Percentiles rank a stretch among this genome's conserved stretches.
Conservation (phyloP, 2,888 invertebrate genomes). For the Drosophila anomelani region DNA sequence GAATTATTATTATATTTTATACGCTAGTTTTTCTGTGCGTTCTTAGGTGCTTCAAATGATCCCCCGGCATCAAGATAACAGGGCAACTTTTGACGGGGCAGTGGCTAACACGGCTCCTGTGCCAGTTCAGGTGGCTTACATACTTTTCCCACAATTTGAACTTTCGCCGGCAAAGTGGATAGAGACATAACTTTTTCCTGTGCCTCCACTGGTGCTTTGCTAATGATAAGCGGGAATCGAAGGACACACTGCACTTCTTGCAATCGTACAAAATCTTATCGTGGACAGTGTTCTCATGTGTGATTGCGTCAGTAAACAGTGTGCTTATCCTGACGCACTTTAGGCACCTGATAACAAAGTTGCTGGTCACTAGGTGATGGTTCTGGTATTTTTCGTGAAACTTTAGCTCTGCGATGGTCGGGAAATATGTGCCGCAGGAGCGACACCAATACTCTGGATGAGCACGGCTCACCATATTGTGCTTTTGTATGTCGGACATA, state of each 20-base stretch:
- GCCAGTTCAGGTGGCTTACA: background rate
- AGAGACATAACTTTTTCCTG: background rate
- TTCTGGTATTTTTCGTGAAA: background rate
- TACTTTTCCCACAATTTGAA: background rate
- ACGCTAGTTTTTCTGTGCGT: background rate
- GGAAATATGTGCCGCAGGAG: slow-evolving; percentile 4
- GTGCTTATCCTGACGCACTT: background rate
- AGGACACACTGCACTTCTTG: background rate
- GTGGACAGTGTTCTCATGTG: background rate
- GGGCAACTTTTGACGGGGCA: background rate
- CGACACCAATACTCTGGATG: slow-evolving; percentile 23
- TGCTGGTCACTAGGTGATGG: background rate
- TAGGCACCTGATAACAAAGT: slow-evolving; percentile 3
- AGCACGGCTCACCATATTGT: background rate
- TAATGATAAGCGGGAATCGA: background rate
- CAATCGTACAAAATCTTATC: background rate
- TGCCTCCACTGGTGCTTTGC: background rate
- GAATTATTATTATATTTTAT: no score
- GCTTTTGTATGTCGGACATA: background rate
- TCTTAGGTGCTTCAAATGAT: background rate
- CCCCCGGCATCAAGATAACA: background rate
- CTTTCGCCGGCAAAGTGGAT: background rate
- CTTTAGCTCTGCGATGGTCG: background rate
- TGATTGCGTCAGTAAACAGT: background rate
- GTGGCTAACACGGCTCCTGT: background rate